These are phyloP conservation scores for Siniperca undulata DNA, from an alignment of 2,797 vertebrate genomes.

Conservation along the genomic window DNA sequence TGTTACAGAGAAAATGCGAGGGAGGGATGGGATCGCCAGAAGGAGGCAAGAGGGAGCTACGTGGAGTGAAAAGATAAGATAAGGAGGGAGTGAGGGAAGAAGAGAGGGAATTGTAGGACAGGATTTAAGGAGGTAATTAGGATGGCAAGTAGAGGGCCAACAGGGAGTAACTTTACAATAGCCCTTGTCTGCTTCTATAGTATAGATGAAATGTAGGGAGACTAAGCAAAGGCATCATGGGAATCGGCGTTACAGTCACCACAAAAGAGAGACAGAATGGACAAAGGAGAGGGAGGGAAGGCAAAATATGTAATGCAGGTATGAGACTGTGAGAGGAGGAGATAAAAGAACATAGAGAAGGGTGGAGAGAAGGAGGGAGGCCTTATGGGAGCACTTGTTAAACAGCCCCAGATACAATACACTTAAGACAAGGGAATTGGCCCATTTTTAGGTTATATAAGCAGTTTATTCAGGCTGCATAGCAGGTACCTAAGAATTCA, in stretches of 20 bases:
- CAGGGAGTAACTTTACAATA: conserved; percentile 57
- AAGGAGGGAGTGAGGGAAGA: conserved; percentile 32
- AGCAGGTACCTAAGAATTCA: conserved; percentile 11
- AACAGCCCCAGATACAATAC: conserved; percentile 51
- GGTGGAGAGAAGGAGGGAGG: background rate
- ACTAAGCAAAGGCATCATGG: conserved; percentile 31
- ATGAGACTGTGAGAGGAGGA: conserved; percentile 35
- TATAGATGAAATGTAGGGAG: conserved; percentile 26
- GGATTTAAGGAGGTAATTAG: conserved; percentile 64
- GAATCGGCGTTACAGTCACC: conserved; percentile 18
- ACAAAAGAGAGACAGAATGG: conserved; percentile 38
- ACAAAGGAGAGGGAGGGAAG: conserved; percentile 39
- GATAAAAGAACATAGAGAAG: conserved; percentile 32
- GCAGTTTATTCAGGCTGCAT: conserved; percentile 21
- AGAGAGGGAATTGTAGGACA: conserved; percentile 24
- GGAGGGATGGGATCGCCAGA: conserved; percentile 4
- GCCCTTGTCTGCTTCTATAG: conserved; percentile 41
- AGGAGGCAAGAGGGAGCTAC: conserved; percentile 30
- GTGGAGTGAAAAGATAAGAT: conserved; percentile 59
- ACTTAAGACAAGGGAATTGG: conserved; percentile 15
- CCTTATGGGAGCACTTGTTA: conserved; percentile 61
- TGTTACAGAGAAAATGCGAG: conserved; percentile 31
- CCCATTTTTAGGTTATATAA: conserved; percentile 24
- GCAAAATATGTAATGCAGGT: conserved; percentile 42
- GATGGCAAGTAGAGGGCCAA: conserved; percentile 37